Percentiles rank a stretch among this genome's conserved stretches.
phyloP scores from a whole-genome alignment of 2,888 invertebrate species.

The Lycia hirtaria region DNA sequence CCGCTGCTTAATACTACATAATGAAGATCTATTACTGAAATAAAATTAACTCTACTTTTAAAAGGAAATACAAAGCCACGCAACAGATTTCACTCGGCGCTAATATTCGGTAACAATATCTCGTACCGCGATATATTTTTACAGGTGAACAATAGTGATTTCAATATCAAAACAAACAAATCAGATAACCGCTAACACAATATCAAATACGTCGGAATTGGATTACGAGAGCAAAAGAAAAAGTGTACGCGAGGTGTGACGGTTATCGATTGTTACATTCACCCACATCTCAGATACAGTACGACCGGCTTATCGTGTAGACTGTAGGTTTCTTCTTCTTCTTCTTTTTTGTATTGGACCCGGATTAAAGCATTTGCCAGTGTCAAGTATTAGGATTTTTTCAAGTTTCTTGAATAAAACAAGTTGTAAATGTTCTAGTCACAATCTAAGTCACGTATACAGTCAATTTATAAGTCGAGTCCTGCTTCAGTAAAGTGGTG shows the following conservation, averaged over 20 bases:
- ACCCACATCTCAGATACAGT: conserved; percentile 47
- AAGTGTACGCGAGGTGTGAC: conserved; percentile 51
- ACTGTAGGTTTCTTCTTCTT: too few species aligned
- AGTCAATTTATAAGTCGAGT: too few species aligned
- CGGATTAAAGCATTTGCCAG: too few species aligned
- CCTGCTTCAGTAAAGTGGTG: too few species aligned
- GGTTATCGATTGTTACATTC: conserved; percentile 59
- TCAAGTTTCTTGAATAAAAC: too few species aligned
- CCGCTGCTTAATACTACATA: not conserved
- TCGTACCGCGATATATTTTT: conserved; percentile 8
- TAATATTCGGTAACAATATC: conserved; percentile 5
- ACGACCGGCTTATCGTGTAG: conserved; percentile 1
- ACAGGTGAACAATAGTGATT: conserved; percentile 18
- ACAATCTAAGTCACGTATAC: too few species aligned
- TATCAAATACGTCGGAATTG: conserved; percentile 34
- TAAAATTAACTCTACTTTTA: not conserved
- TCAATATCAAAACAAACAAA: conserved; percentile 33
- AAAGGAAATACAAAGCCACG: not conserved
- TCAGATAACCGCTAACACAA: conserved; percentile 32
- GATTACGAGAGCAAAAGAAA: conserved; percentile 61
- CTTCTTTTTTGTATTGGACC: too few species aligned
- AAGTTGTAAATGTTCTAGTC: too few species aligned
- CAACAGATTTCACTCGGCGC: conserved; percentile 1
- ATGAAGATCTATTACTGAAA: too few species aligned
- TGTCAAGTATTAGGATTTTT: too few species aligned